phyloP scores from a whole-genome alignment of 2,113 vertebrate species.

The Panthera leo region DNA sequence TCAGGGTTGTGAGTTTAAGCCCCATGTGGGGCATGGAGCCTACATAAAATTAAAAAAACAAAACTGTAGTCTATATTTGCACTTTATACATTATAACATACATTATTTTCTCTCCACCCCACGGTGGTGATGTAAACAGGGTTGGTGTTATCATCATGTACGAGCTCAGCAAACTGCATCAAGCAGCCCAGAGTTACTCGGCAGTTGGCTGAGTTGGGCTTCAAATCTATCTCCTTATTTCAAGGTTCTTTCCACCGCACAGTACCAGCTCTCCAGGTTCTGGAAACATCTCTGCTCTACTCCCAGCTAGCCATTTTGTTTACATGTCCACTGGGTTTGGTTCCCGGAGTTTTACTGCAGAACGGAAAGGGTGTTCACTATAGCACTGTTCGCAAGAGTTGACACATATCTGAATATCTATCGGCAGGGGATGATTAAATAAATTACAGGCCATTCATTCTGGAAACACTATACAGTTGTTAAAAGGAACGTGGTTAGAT shows the following conservation, averaged over 20 bases:
- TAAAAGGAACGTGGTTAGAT: constrained; percentile 5
- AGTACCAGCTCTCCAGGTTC: not conserved
- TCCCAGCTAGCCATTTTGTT: not conserved
- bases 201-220: not conserved
- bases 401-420: not conserved
- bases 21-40: not conserved
- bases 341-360: not conserved
- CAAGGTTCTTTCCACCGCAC: not conserved
- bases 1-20: not conserved
- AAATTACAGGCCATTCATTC: not conserved
- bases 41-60: not conserved
- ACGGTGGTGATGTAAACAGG: not conserved
- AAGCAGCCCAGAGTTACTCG: not conserved
- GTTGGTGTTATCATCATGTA: not conserved
- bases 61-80: not conserved
- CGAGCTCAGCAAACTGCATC: not conserved
- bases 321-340: not conserved
- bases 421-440: not conserved
- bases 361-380: not conserved
- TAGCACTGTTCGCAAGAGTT: not conserved
- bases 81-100: not conserved
- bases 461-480: constrained; percentile 36
- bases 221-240: not conserved
- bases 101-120: not conserved
- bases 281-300: not conserved